A percentile compares a stretch with the other conserved stretches of the same genome.
phyloP scores from a whole-genome alignment of 2,888 invertebrate genomes.

The Limnephilus rhombicus region DNA sequence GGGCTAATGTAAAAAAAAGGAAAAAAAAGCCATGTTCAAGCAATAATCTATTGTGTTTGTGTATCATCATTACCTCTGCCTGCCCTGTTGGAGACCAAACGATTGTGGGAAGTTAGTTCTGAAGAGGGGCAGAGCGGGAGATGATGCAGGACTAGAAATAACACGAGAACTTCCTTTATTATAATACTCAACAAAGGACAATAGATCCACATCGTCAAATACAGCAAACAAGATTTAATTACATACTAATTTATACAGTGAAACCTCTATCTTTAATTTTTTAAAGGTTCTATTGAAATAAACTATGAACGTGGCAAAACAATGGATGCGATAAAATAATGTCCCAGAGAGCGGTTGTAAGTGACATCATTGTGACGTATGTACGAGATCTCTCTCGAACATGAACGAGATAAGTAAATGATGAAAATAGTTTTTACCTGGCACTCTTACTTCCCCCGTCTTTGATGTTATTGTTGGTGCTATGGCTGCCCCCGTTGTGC shows the following conservation, averaged over 20 bases:
- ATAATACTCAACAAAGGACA: background rate
- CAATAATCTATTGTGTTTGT: background rate
- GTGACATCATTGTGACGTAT: too few species aligned
- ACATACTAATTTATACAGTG: background rate
- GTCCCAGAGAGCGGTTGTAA: too few species aligned
- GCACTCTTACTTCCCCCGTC: slow-evolving; percentile 74
- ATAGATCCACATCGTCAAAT: background rate
- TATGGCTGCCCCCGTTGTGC: slow-evolving; percentile 70
- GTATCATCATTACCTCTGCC: slow-evolving; percentile 71
- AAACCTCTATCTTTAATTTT: too few species aligned
- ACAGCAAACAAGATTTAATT: background rate
- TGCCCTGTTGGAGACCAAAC: slow-evolving; percentile 79
- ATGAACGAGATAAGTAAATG: background rate
- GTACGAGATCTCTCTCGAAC: background rate
- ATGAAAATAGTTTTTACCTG: slow-evolving; percentile 69
- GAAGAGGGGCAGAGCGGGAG: slow-evolving; percentile 83
- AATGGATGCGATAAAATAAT: too few species aligned
- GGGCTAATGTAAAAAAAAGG: too few species aligned
- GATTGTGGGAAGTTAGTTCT: slow-evolving; percentile 86
- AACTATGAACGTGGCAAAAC: too few species aligned
- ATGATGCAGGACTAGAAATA: slow-evolving; percentile 78
- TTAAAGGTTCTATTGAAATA: too few species aligned
- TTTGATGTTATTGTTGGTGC: slow-evolving; percentile 70
- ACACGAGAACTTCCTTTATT: slow-evolving; percentile 9
- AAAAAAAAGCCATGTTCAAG: background rate